phyloP scores from a whole-genome alignment of 2,113 vertebrate species.

The Hypanus sabinus region DNA sequence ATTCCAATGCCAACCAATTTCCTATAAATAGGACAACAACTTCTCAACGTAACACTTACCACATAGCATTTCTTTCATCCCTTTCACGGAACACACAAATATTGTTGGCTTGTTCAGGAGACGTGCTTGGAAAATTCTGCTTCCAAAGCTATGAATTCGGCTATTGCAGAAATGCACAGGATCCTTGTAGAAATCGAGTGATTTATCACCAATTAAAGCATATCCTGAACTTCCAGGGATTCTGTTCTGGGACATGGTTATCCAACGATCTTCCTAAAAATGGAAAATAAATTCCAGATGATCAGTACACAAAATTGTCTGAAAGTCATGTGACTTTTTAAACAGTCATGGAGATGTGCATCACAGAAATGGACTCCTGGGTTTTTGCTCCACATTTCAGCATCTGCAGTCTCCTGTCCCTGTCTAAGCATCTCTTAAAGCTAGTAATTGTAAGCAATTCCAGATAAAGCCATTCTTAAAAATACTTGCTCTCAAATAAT shows the following conservation, averaged over 20 bases:
- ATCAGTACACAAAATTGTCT: not conserved
- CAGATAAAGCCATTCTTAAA: too few species aligned
- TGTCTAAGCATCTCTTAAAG: too few species aligned
- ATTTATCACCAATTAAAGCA: slow-evolving; percentile 52
- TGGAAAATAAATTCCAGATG: not conserved
- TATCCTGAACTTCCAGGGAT: slow-evolving; percentile 50
- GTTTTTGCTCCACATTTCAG: too few species aligned
- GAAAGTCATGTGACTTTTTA: too few species aligned
- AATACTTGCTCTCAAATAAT: too few species aligned
- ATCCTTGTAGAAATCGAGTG: slow-evolving; percentile 56
- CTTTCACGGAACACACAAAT: slow-evolving; percentile 51
- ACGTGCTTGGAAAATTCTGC: slow-evolving; percentile 50
- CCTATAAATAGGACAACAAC: not conserved
- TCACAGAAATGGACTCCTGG: too few species aligned
- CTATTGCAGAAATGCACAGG: slow-evolving; percentile 50
- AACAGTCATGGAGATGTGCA: too few species aligned
- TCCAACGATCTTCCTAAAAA: slow-evolving; percentile 26
- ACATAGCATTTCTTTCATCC: slow-evolving; percentile 50
- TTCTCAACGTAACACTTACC: slow-evolving; percentile 43
- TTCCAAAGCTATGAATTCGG: slow-evolving; percentile 47
- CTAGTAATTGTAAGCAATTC: too few species aligned
- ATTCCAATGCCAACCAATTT: too few species aligned
- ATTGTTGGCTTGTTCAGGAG: slow-evolving; percentile 54
- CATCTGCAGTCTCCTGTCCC: too few species aligned
- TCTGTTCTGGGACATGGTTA: slow-evolving; percentile 48